Conservation (phyloP, 2,113 vertebrate species). For the Pseudorhombus dupliciocellatus region DNA sequence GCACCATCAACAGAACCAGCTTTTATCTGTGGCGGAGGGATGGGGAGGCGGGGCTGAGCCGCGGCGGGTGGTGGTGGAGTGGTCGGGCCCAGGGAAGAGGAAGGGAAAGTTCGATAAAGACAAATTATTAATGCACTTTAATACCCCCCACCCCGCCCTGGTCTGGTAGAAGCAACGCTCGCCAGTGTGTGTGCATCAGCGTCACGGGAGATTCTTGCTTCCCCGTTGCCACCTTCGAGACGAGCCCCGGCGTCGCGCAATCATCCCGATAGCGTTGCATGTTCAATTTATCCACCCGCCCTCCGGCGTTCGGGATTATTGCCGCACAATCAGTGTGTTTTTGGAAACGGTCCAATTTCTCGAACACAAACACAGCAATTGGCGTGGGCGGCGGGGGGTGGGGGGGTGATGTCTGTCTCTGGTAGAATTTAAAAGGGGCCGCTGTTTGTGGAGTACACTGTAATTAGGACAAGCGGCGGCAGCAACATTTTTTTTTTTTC, state of each 20-base stretch:
- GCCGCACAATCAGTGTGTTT: slow-evolving; percentile 57
- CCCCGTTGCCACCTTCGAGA: slow-evolving; percentile 14
- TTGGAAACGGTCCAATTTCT: slow-evolving; percentile 62
- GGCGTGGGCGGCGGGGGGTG: not conserved
- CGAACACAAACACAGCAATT: slow-evolving; percentile 43
- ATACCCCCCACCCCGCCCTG: not conserved
- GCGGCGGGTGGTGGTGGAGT: not conserved
- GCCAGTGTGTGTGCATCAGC: slow-evolving; percentile 6
- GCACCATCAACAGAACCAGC: slow-evolving; percentile 56
- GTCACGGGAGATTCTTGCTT: slow-evolving; percentile 41
- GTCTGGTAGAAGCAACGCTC: slow-evolving; percentile 26
- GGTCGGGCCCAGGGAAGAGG: not conserved
- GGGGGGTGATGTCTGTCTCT: slow-evolving; percentile 32
- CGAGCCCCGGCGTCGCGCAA: slow-evolving; percentile 39
- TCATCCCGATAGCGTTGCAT: slow-evolving; percentile 58
- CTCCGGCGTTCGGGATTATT: slow-evolving; percentile 48
- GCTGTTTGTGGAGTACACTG: slow-evolving; percentile 55
- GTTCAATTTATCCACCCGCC: slow-evolving; percentile 58
- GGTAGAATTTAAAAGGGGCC: slow-evolving; percentile 44
- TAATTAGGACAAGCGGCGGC: slow-evolving; percentile 63
- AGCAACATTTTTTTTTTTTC: slow-evolving; percentile 16
- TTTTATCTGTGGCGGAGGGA: slow-evolving; percentile 37
- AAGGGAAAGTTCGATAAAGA: slow-evolving; percentile 39
- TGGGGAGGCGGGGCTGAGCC: slow-evolving; percentile 6
- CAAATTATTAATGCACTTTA: slow-evolving; percentile 36